Evolutionary conservation across 2,888 invertebrate genomes (phyloP).

Genomic region (Carterocephalus palaemon): DNA sequence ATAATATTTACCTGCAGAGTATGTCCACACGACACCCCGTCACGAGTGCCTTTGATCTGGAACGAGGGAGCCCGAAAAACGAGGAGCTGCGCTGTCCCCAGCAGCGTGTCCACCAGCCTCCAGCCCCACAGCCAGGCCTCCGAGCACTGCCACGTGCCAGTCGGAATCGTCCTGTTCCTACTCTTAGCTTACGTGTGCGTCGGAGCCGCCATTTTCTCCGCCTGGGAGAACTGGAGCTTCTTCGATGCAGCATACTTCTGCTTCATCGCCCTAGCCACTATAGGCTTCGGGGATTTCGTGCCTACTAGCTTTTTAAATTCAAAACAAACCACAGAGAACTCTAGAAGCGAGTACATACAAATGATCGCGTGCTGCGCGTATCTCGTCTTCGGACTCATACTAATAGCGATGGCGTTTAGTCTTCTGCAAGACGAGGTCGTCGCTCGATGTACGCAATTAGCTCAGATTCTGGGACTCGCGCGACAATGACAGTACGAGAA

Average conservation of each 20-base stretch:
- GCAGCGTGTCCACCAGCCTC: slow-evolving; percentile 55
- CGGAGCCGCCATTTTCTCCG: slow-evolving; percentile 87
- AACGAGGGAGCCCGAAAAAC: slow-evolving; percentile 66
- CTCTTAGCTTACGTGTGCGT: slow-evolving; percentile 85
- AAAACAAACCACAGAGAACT: slow-evolving; percentile 62
- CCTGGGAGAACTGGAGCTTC: slow-evolving; percentile 90
- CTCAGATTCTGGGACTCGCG: slow-evolving; percentile 83
- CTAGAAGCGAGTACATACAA: slow-evolving; percentile 82
- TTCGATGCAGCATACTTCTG: slow-evolving; percentile 91
- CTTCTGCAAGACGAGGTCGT: slow-evolving; percentile 89
- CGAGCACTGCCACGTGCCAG: slow-evolving; percentile 69
- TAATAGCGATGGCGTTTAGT: slow-evolving; percentile 92
- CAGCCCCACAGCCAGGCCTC: slow-evolving; percentile 53
- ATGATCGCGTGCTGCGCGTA: slow-evolving; percentile 89
- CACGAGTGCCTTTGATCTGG: slow-evolving; percentile 86
- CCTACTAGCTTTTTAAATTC: slow-evolving; percentile 78
- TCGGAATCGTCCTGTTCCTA: slow-evolving; percentile 81
- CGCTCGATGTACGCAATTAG: slow-evolving; percentile 84
- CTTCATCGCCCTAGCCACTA: slow-evolving; percentile 90
- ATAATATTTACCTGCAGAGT: slow-evolving; percentile 51
- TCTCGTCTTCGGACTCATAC: slow-evolving; percentile 86
- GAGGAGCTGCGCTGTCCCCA: slow-evolving; percentile 61
- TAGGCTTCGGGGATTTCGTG: slow-evolving; percentile 88
- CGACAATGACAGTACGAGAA: slow-evolving; percentile 79
- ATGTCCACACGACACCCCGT: slow-evolving; percentile 85